These are phyloP conservation scores for Volucella bombylans DNA, from an alignment of 2,888 invertebrate genomes.

Conservation along the genomic window DNA sequence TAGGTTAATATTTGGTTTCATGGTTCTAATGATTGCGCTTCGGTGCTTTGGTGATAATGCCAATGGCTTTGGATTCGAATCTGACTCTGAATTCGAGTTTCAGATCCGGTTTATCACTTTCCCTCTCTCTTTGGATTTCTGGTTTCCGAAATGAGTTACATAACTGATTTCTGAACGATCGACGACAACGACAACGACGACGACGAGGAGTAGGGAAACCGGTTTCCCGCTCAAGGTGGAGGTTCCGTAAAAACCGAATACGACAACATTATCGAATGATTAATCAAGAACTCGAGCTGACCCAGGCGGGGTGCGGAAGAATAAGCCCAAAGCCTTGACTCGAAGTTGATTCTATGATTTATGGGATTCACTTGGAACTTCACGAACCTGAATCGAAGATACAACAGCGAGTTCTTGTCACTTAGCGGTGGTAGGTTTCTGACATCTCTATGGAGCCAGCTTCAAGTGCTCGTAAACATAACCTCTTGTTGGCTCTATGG, in stretches of 20 bases:
- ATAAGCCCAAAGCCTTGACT: slow-evolving; percentile 30
- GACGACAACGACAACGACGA: neutral
- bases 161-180: slow-evolving; percentile 46
- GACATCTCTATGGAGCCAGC: slow-evolving; percentile 62
- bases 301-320: neutral
- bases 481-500: slow-evolving; percentile 18
- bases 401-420: slow-evolving; percentile 56
- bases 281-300: slow-evolving; percentile 45
- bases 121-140: slow-evolving; percentile 1
- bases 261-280: slow-evolving; percentile 39
- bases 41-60: slow-evolving; percentile 19
- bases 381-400: slow-evolving; percentile 34
- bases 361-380: slow-evolving; percentile 49
- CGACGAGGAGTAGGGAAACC: slow-evolving; percentile 9
- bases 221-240: slow-evolving; percentile 56
- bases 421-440: slow-evolving; percentile 51
- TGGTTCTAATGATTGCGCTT: slow-evolving; percentile 50
- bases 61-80: slow-evolving; percentile 35
- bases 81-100: neutral
- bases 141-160: slow-evolving; percentile 51
- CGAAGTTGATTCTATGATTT: slow-evolving; percentile 58
- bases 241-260: slow-evolving; percentile 49
- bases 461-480: slow-evolving; percentile 16
- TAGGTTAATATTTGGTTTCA: neutral
- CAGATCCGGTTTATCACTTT: slow-evolving; percentile 42